Evolutionary conservation across 2,888 invertebrate genomes (phyloP).

Genomic region (Zelleria hepariella): DNA sequence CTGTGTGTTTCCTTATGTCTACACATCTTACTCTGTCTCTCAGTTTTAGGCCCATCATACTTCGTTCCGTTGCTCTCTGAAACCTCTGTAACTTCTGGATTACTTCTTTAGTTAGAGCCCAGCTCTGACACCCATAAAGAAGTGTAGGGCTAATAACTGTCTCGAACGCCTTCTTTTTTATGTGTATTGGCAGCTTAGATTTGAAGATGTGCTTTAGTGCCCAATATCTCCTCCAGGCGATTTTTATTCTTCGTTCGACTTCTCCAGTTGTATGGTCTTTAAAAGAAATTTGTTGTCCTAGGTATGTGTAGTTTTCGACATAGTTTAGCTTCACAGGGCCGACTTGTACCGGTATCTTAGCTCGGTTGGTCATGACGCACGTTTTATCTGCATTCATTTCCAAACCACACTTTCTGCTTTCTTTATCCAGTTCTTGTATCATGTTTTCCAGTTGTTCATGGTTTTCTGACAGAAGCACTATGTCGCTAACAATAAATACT

Average conservation of each 20-base stretch:
- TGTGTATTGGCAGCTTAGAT: constrained; percentile 1
- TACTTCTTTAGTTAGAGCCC: background rate
- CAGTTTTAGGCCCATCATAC: background rate
- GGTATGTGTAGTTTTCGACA: constrained; percentile 4
- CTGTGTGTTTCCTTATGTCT: background rate
- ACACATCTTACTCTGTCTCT: background rate
- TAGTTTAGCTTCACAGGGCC: background rate
- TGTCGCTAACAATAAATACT: too few relatives aligned
- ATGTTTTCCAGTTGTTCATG: constrained; percentile 1
- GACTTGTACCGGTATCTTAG: background rate
- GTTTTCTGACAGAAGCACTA: background rate
- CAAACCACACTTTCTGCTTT: constrained; percentile 3
- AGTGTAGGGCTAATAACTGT: background rate
- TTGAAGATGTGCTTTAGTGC: constrained; percentile 11
- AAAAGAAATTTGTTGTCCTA: constrained; percentile 8
- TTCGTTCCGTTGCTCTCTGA: constrained; percentile 4
- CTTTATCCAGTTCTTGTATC: background rate
- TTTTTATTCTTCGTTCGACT: constrained; percentile 8
- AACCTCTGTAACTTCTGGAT: constrained; percentile 1
- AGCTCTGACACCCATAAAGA: constrained; percentile 5
- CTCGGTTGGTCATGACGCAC: constrained; percentile 2
- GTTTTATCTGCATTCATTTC: constrained; percentile 5
- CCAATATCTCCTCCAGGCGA: constrained; percentile 8
- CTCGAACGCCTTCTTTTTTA: constrained; percentile 7
- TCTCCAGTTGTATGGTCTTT: constrained; percentile 5